Percentiles rank a stretch among this genome's conserved stretches.
These are phyloP conservation scores for Bemisia tabaci DNA, from an alignment of 1,140 invertebrate genomes.

Conservation along the genomic window DNA sequence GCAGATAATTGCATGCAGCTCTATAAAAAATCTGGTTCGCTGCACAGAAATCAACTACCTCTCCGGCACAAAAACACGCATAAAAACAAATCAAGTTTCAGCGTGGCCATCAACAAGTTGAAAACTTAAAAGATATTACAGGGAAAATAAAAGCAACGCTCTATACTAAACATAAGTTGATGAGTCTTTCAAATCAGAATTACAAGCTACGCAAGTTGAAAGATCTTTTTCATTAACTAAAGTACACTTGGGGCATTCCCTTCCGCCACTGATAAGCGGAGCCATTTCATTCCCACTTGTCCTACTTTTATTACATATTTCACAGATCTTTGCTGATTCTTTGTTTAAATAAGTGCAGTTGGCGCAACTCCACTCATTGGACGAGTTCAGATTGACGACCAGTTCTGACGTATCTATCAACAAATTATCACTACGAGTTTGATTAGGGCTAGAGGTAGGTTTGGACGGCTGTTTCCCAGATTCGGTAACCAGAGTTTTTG, in stretches of 20 bases:
- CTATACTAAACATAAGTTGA: slow-evolving; percentile 51
- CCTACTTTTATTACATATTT: slow-evolving; percentile 59
- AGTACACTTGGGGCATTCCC: slow-evolving; percentile 63
- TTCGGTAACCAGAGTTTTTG: background rate
- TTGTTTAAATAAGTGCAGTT: slow-evolving; percentile 57
- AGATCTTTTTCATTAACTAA: slow-evolving; percentile 58
- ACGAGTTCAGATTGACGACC: slow-evolving; percentile 8
- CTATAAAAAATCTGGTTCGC: too few relatives aligned
- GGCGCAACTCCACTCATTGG: slow-evolving; percentile 47
- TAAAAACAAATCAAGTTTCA: too few relatives aligned
- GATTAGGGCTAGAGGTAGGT: background rate
- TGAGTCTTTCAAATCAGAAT: slow-evolving; percentile 50
- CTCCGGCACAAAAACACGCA: too few relatives aligned
- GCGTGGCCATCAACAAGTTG: too few relatives aligned
- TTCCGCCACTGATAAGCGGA: slow-evolving; percentile 54
- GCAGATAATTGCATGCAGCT: too few relatives aligned
- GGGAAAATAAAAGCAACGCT: background rate
- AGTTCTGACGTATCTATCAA: background rate
- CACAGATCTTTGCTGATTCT: slow-evolving; percentile 42
- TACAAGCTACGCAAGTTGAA: slow-evolving; percentile 50
- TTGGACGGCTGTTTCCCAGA: background rate
- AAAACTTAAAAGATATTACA: background rate
- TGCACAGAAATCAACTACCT: too few relatives aligned
- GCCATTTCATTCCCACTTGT: slow-evolving; percentile 41
- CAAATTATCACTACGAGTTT: background rate